phyloP scores from a whole-genome alignment of 2,797 vertebrate species.

The Echeneis naucrates region DNA sequence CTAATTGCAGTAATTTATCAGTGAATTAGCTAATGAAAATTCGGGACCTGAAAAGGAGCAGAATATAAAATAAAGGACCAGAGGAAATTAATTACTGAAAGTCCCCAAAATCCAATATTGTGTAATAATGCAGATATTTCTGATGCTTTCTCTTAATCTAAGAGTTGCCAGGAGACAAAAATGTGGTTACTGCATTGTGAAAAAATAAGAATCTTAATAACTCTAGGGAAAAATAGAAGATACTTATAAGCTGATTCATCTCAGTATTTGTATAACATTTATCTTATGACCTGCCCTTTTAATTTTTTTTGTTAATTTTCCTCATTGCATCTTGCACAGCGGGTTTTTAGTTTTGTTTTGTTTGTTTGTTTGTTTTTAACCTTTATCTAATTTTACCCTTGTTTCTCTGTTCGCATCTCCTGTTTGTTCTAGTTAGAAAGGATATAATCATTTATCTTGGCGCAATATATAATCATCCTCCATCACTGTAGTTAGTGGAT shows the following conservation, averaged over 20 bases:
- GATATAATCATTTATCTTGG: slow-evolving; percentile 41
- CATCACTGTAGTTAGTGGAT: slow-evolving; percentile 39
- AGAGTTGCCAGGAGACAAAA: neutral
- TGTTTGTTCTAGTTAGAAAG: slow-evolving; percentile 8
- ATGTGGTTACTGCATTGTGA: neutral
- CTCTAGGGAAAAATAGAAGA: neutral
- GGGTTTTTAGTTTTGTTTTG: neutral
- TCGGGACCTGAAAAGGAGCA: neutral
- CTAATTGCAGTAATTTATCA: slow-evolving; percentile 17
- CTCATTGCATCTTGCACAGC: neutral
- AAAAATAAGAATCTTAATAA: slow-evolving; percentile 10
- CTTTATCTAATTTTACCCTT: slow-evolving; percentile 36
- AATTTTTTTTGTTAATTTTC: neutral
- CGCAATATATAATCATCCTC: slow-evolving; percentile 44
- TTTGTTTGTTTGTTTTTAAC: no score
- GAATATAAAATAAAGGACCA: slow-evolving; percentile 21
- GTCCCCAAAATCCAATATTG: neutral
- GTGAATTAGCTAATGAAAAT: slow-evolving; percentile 21
- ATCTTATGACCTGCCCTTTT: slow-evolving; percentile 1
- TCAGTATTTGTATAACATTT: neutral
- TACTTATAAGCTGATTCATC: slow-evolving; percentile 4
- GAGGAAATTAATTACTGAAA: slow-evolving; percentile 14
- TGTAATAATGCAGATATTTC: slow-evolving; percentile 14
- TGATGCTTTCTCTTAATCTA: slow-evolving; percentile 12
- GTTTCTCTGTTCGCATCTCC: neutral